Conservation (phyloP, 1,140 invertebrate genomes). For the Aphis gossypii region DNA sequence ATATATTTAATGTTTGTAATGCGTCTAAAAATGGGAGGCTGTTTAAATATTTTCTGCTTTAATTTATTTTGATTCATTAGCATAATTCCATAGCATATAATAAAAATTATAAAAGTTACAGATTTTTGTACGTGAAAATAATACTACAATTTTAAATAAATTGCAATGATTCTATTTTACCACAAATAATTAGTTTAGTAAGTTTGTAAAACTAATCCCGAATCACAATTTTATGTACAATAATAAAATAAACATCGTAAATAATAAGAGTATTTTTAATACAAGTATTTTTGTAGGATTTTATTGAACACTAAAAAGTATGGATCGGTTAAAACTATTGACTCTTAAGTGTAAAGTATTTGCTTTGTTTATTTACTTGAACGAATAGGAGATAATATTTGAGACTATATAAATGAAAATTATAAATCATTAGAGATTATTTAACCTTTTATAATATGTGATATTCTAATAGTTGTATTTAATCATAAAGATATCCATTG, state of each 20-base stretch:
- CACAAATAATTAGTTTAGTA: not conserved
- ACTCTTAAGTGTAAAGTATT: not conserved
- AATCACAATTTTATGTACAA: not conserved
- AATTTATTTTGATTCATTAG: slow-evolving; percentile 26
- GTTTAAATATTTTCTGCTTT: not conserved
- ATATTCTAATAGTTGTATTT: not conserved
- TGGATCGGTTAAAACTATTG: not conserved
- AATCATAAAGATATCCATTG: not conserved
- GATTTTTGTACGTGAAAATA: not conserved
- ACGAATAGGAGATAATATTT: not conserved
- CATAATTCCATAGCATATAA: not conserved
- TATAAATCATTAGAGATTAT: no score
- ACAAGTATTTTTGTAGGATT: not conserved
- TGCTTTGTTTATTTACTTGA: not conserved
- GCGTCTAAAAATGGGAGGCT: not conserved
- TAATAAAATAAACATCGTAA: not conserved
- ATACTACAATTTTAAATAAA: not conserved
- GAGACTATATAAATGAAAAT: not conserved
- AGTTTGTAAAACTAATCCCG: not conserved
- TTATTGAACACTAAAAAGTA: not conserved
- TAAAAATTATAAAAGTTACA: not conserved
- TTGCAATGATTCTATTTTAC: not conserved
- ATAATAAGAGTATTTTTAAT: not conserved
- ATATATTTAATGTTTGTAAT: not conserved
- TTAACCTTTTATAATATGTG: no score